Conservation (phyloP, 2,888 invertebrate genomes). For the Agrochola macilenta region DNA sequence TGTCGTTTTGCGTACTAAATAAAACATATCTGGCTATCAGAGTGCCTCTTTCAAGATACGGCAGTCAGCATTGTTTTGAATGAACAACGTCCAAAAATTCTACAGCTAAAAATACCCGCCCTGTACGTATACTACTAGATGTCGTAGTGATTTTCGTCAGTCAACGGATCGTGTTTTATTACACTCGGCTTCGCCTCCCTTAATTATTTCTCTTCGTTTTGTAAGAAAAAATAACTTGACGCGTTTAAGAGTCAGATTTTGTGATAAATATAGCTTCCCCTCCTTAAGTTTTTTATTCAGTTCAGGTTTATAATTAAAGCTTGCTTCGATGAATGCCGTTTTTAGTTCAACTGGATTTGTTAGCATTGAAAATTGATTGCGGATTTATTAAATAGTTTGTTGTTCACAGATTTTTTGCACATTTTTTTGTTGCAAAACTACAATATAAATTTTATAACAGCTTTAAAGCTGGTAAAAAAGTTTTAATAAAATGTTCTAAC, state of each 20-base stretch:
- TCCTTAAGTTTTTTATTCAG: slow-evolving; percentile 74
- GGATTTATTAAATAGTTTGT: background rate
- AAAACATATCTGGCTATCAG: background rate
- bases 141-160: slow-evolving; percentile 80
- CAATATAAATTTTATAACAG: background rate
- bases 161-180: slow-evolving; percentile 87
- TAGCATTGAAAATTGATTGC: slow-evolving; percentile 25
- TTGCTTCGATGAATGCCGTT: slow-evolving; percentile 35
- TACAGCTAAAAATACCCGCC: slow-evolving; percentile 35
- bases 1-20: background rate
- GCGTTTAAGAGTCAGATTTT: slow-evolving; percentile 86
- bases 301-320: slow-evolving; percentile 60
- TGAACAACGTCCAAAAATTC: background rate
- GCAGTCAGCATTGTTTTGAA: background rate
- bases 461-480: background rate
- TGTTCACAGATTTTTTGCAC: background rate
- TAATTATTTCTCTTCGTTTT: slow-evolving; percentile 88
- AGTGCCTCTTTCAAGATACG: background rate
- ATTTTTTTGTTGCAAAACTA: background rate
- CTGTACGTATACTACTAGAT: slow-evolving; percentile 64
- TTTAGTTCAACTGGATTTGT: slow-evolving; percentile 28
- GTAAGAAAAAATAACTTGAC: slow-evolving; percentile 79
- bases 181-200: slow-evolving; percentile 83
- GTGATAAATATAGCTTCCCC: slow-evolving; percentile 86
- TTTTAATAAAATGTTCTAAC: background rate